Evolutionary conservation across 1,140 invertebrate species (phyloP).

Genomic region (Polypedilum vanderplanki): DNA sequence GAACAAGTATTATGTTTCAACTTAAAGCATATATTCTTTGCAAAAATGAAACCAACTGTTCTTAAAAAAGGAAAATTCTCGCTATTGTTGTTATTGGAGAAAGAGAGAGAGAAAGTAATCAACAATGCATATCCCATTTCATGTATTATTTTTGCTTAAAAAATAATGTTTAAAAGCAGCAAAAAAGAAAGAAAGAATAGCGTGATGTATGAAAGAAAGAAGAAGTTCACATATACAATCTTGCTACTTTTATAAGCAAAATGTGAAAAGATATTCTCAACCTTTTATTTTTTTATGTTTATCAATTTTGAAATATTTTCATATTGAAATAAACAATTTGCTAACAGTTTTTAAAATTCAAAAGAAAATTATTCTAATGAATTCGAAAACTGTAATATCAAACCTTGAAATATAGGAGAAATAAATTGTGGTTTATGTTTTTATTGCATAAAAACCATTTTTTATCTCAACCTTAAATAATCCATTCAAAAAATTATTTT

Average conservation of each 20-base stretch:
- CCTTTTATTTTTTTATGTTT: neutral
- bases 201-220: neutral
- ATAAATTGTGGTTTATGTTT: neutral
- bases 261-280: slow-evolving; percentile 13
- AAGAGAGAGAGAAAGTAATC: neutral
- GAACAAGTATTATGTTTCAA: neutral
- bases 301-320: too few species aligned
- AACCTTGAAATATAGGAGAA: neutral
- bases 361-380: too few species aligned
- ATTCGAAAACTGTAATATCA: too few species aligned
- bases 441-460: neutral
- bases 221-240: slow-evolving; percentile 7
- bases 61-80: too few species aligned
- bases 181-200: neutral
- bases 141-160: slow-evolving; percentile 7
- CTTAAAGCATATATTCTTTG: neutral
- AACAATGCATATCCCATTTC: neutral
- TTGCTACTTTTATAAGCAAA: neutral
- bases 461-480: neutral
- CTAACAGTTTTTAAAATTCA: too few species aligned
- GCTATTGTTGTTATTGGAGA: too few species aligned
- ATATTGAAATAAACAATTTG: too few species aligned
- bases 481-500: too few species aligned
- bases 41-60: too few species aligned
- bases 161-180: too few species aligned